Percentiles rank a stretch among this genome's conserved stretches.
Conservation (phyloP, 1,140 invertebrate genomes). For the Ceratina japonica region DNA sequence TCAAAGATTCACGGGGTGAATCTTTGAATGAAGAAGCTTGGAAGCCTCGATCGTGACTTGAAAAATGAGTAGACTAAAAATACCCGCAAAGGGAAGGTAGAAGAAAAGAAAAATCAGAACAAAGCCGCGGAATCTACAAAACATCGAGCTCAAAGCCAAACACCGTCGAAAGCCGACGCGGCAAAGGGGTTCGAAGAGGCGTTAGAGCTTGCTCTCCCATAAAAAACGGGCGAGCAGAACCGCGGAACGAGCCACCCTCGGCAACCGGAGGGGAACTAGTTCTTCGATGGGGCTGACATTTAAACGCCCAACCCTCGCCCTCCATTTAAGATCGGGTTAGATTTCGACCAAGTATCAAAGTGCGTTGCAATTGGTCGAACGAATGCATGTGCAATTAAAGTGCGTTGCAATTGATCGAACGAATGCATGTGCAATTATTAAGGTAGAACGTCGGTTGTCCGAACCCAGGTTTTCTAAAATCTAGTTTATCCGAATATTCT, state of each 20-base stretch:
- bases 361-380: no score
- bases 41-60: no score
- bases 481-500: no score
- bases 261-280: not conserved
- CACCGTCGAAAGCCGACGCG: not conserved
- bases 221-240: not conserved
- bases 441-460: no score
- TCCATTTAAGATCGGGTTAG: no score
- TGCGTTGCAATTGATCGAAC: no score
- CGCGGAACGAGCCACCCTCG: not conserved
- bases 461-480: no score
- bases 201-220: not conserved
- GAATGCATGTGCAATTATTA: no score
- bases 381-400: no score
- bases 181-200: constrained; percentile 7
- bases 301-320: constrained; percentile 2
- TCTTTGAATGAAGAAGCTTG: no score
- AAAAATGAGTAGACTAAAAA: not conserved
- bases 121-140: not conserved
- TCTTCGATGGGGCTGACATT: constrained; percentile 29
- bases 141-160: constrained; percentile 3
- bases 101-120: not conserved
- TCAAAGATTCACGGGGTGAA: no score
- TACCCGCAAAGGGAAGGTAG: not conserved
- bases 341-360: no score